Evolutionary conservation across 2,888 invertebrate species (phyloP).

Genomic region (Mylabris sibirica): DNA sequence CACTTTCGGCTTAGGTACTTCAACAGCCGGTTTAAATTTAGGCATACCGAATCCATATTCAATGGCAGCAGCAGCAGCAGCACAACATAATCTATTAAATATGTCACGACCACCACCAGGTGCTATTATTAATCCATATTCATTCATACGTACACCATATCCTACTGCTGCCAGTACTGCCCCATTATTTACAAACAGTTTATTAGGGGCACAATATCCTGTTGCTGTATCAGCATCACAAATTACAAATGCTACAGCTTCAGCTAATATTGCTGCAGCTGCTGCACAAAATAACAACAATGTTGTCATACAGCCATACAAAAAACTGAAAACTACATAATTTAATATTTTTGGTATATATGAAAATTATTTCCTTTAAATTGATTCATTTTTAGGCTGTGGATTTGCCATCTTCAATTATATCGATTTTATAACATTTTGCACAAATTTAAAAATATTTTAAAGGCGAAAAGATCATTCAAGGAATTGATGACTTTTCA

Average conservation of each 20-base stretch:
- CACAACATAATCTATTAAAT: slow-evolving; percentile 53
- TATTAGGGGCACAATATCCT: slow-evolving; percentile 58
- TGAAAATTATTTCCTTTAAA: slow-evolving; percentile 28
- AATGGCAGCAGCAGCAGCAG: slow-evolving; percentile 48
- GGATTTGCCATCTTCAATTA: slow-evolving; percentile 22
- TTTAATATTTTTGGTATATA: slow-evolving; percentile 1
- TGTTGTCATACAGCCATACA: slow-evolving; percentile 81
- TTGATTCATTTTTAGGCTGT: slow-evolving; percentile 40
- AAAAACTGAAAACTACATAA: slow-evolving; percentile 90
- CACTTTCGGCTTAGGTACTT: slow-evolving; percentile 50
- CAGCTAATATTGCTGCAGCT: slow-evolving; percentile 63
- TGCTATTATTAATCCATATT: slow-evolving; percentile 62
- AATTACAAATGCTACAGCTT: slow-evolving; percentile 51
- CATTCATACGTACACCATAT: slow-evolving; percentile 57
- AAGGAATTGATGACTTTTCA: not conserved
- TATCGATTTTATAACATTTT: not conserved
- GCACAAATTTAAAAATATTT: slow-evolving; percentile 10
- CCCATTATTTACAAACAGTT: slow-evolving; percentile 56
- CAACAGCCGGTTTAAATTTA: slow-evolving; percentile 50
- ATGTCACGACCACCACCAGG: slow-evolving; percentile 54
- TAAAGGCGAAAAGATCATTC: not conserved
- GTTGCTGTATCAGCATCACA: slow-evolving; percentile 60
- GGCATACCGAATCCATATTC: slow-evolving; percentile 57
- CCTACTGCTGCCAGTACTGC: slow-evolving; percentile 62
- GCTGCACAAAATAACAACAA: slow-evolving; percentile 62